These are phyloP conservation scores for Nibea coibor DNA, from an alignment of 2,113 vertebrate genomes.

Conservation along the genomic window DNA sequence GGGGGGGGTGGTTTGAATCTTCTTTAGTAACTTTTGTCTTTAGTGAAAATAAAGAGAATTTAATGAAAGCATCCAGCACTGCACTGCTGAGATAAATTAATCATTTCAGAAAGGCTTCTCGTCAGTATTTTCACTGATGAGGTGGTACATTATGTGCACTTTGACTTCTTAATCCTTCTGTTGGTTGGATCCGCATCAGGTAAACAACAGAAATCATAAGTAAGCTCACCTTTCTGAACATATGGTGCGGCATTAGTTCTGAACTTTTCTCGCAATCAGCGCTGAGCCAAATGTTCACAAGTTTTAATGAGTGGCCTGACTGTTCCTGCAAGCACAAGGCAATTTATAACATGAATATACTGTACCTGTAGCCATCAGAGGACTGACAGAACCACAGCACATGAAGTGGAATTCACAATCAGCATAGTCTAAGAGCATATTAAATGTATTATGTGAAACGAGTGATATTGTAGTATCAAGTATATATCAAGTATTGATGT, in stretches of 20 bases:
- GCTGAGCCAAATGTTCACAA: constrained; percentile 26
- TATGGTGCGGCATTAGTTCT: background rate
- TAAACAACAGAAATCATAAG: background rate
- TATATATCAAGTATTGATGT: background rate
- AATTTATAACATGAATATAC: constrained; percentile 20
- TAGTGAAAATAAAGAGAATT: background rate
- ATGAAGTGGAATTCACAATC: constrained; percentile 11
- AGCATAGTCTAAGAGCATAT: background rate
- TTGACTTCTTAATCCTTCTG: background rate
- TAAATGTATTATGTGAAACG: background rate
- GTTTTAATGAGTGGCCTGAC: constrained; percentile 38
- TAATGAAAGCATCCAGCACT: background rate
- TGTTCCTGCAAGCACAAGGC: background rate
- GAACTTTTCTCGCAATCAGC: constrained; percentile 10
- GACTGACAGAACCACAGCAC: background rate
- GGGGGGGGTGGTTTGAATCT: background rate
- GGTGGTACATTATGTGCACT: background rate
- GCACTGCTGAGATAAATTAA: background rate
- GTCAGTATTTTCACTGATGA: background rate
- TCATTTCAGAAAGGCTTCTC: background rate
- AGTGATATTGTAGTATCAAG: no score
- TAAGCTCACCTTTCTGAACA: no score
- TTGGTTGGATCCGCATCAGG: background rate
- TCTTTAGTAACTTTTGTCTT: constrained; percentile 6
- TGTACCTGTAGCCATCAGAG: constrained; percentile 29